Percentiles rank a stretch among this genome's conserved stretches.
Evolutionary conservation across 37 sponge, comb jelly and placozoan species (phyloP).

Genomic region (Spongilla lacustris): DNA sequence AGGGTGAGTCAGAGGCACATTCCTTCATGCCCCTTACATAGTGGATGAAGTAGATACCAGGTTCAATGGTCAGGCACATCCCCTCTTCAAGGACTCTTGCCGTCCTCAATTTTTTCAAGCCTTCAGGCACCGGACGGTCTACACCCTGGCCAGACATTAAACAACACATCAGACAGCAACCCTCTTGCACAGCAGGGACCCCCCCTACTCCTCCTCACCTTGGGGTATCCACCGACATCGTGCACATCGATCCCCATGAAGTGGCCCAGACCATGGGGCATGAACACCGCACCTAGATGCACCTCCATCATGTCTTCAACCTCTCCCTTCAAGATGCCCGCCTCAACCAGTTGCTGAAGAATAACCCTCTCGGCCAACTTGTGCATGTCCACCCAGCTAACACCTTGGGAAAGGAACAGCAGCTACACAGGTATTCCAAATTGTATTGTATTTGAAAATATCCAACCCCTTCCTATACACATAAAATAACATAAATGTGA

Average conservation of each 20-base stretch:
- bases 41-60: conserved; percentile 94
- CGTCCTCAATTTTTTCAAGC: conserved; percentile 83
- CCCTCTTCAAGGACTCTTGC: conserved; percentile 86
- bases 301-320: conserved; percentile 86
- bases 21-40: conserved; percentile 43
- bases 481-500: background rate
- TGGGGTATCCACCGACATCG: conserved; percentile 97
- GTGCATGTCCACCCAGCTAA: conserved; percentile 96
- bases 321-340: conserved; percentile 85
- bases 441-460: background rate
- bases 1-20: background rate
- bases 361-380: conserved; percentile 81
- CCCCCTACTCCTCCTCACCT: too few relatives aligned
- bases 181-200: too few relatives aligned
- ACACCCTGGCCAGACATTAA: conserved; percentile 55
- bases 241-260: conserved; percentile 96
- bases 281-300: conserved; percentile 90
- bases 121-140: conserved; percentile 66
- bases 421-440: background rate
- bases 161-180: background rate
- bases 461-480: background rate
- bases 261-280: conserved; percentile 99
- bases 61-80: conserved; percentile 98
- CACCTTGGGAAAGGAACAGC: conserved; percentile 51
- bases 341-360: conserved; percentile 74